Base-by-base conservation (phyloP, 2,797 vertebrate genomes). In the Argya squamiceps region DNA sequence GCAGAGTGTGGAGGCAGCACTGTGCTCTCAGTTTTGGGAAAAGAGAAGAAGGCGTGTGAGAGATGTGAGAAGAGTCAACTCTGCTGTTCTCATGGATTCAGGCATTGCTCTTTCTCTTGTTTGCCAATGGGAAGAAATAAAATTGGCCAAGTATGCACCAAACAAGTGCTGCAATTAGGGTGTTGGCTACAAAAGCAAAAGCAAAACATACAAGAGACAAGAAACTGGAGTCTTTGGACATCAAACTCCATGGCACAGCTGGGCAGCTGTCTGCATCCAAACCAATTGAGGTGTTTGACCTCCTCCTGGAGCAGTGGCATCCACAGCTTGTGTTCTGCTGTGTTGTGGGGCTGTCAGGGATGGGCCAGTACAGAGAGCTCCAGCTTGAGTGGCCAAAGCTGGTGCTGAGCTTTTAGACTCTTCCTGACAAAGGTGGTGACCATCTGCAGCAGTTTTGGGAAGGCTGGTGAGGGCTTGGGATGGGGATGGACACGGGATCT, bases 301-400 rank as follows among this genome's bases (percentile, higher is more conserved):
- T 56, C 32, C 39, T 63, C 22, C 39, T 23, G 30, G 58, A 62
- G 43, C 8, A 60, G 36, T 18, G 52, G 26, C 36, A 58, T 11
- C 70, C 50, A 11, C 23, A 15, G 24, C 46, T 59, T 27, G 5
- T 50, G 65, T 30, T 50, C 78, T 74, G 56, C 46, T 56, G 15
- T 22, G 39, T 8, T 1, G 0, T 24, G 49, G 49, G 55, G 41
- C 7, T 71, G 11, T 12, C 1, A 4, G 68, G 41, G n/a, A 32
- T 3, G 17, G 43, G 27, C 12, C 24, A 47, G 20, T 10, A 29
- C 16, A 32, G 22, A 36, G 32, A 34, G 23, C 29, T 36, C 12
- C 2, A 36, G 4, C 9, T 4, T 29, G 2, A 6, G 27, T 1
- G 41, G n/a, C 9, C 64, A 49, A 71, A 49, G 26, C 32, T 2